Conservation (phyloP, 2,797 vertebrate genomes). For the Chelon labrosus region DNA sequence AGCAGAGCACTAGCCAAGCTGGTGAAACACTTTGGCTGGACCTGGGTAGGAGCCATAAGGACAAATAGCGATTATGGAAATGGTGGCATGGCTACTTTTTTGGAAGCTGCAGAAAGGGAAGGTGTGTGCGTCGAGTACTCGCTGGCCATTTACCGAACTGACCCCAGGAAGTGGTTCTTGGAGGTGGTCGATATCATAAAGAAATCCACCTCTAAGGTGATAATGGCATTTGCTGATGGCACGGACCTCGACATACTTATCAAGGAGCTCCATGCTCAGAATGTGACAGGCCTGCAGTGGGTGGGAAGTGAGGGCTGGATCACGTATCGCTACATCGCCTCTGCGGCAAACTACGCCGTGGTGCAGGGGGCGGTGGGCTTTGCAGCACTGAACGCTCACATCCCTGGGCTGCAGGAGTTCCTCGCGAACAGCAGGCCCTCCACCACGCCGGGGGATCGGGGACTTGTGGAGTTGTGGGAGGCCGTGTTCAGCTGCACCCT, state of each 20-base stretch:
- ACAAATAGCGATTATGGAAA: constrained; percentile 86
- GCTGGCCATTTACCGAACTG: constrained; percentile 85
- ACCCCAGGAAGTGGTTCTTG: constrained; percentile 80
- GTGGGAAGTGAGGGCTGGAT: constrained; percentile 88
- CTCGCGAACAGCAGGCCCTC: constrained; percentile 76
- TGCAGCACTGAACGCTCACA: constrained; percentile 80
- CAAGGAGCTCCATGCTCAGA: constrained; percentile 83
- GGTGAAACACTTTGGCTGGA: constrained; percentile 86
- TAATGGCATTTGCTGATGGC: constrained; percentile 85
- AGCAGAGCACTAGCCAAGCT: constrained; percentile 85
- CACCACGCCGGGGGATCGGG: constrained; percentile 71
- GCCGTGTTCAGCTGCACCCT: constrained; percentile 78
- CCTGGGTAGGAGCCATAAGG: constrained; percentile 85
- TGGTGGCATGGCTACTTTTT: constrained; percentile 83
- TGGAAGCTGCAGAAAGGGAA: constrained; percentile 79
- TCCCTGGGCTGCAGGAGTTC: constrained; percentile 83
- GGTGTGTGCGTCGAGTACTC: constrained; percentile 86
- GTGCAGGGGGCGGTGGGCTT: constrained; percentile 85
- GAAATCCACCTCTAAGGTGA: constrained; percentile 84
- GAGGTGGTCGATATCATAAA: constrained; percentile 84
- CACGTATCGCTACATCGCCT: constrained; percentile 83
- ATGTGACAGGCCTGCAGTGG: constrained; percentile 85
- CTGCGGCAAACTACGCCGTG: constrained; percentile 76
- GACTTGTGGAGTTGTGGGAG: constrained; percentile 86
- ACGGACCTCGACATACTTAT: constrained; percentile 85